Percentiles rank a stretch among this genome's conserved stretches.
Evolutionary conservation across 2,113 vertebrate genomes (phyloP).

Genomic region (Corythornis madagascariensis): DNA sequence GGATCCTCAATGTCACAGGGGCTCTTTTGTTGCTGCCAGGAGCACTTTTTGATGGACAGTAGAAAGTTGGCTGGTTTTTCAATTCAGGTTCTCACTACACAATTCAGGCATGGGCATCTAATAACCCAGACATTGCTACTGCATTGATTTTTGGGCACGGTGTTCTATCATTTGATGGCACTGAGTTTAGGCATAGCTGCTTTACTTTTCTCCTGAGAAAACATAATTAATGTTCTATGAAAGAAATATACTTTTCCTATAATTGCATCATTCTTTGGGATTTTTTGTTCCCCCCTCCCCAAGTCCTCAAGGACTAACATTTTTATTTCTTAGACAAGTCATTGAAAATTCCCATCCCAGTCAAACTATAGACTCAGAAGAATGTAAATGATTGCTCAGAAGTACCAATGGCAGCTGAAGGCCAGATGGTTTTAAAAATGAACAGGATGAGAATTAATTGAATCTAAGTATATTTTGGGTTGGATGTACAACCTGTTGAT

Average conservation of each 20-base stretch:
- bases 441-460: background rate
- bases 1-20: background rate
- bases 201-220: slow-evolving; percentile 27
- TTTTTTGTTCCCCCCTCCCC: accelerated
- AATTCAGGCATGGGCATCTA: background rate
- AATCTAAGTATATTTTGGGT: background rate
- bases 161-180: background rate
- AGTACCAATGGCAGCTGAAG: background rate
- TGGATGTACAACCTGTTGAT: background rate
- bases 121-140: background rate
- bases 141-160: slow-evolving; percentile 12
- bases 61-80: background rate
- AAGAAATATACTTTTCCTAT: background rate
- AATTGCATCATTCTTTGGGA: background rate
- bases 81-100: background rate
- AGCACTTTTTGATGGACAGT: background rate
- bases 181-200: background rate
- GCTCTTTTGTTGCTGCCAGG: background rate
- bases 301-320: background rate
- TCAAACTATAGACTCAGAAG: background rate
- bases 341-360: background rate
- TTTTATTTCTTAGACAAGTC: background rate
- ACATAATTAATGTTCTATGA: slow-evolving; percentile 7
- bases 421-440: background rate
- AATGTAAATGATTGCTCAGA: background rate